phyloP scores from a whole-genome alignment of 2,888 invertebrate genomes.

The Stenurella melanura region DNA sequence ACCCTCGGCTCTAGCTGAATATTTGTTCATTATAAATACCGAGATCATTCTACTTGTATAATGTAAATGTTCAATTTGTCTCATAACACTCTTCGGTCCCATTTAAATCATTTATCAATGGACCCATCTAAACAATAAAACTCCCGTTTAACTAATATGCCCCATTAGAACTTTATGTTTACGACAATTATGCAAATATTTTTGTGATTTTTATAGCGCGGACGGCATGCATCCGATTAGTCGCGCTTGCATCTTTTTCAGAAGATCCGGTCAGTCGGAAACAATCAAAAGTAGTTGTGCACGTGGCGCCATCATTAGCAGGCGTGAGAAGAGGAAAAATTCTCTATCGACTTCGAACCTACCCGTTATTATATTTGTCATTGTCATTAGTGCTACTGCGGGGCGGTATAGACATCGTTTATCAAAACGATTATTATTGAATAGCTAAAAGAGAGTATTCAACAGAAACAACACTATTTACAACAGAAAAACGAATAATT shows the following conservation, averaged over 20 bases:
- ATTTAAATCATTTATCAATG: constrained; percentile 27
- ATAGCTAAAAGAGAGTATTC: background rate
- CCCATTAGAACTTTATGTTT: constrained; percentile 50
- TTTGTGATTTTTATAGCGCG: constrained; percentile 59
- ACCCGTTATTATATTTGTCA: constrained; percentile 34
- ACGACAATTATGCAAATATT: constrained; percentile 63
- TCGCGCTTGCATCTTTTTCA: constrained; percentile 61
- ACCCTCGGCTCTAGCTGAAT: too few relatives aligned
- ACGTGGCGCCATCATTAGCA: constrained; percentile 72
- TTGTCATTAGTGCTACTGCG: constrained; percentile 8
- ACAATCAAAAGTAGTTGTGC: constrained; percentile 67
- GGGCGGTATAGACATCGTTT: background rate
- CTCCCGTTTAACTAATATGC: constrained; percentile 24
- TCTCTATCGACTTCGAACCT: constrained; percentile 35
- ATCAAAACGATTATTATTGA: background rate
- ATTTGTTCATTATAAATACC: background rate
- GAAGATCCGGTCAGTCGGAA: constrained; percentile 69
- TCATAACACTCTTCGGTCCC: background rate
- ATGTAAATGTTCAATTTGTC: constrained; percentile 24
- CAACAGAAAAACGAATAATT: too few relatives aligned
- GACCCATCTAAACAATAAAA: constrained; percentile 36
- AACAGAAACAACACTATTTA: too few relatives aligned
- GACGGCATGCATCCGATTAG: constrained; percentile 61
- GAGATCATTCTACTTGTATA: background rate
- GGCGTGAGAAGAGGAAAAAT: constrained; percentile 70